phyloP scores from a whole-genome alignment of 1,140 invertebrate species.

The Belonocnema kinseyi region DNA sequence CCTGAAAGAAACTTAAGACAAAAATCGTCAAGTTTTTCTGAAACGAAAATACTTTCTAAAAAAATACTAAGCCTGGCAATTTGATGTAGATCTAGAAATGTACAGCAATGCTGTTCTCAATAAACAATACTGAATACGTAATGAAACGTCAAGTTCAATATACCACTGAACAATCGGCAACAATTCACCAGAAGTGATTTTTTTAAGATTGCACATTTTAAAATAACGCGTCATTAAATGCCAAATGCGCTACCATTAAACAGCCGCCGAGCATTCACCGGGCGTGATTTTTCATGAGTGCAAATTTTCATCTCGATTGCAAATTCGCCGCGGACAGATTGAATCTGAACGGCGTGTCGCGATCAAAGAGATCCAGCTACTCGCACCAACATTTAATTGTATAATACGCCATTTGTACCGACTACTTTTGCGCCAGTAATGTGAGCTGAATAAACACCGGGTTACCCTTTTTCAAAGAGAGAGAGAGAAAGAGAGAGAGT shows the following conservation, averaged over 20 bases:
- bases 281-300: constrained; percentile 31
- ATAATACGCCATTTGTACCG: constrained; percentile 17
- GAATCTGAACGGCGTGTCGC: constrained; percentile 49
- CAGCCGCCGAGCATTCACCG: not conserved
- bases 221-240: not conserved
- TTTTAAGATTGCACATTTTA: not conserved
- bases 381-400: constrained; percentile 1
- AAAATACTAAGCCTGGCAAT: too few species aligned
- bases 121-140: not conserved
- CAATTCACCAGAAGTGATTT: not conserved
- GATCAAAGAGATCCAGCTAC: constrained; percentile 10
- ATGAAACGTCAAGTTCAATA: not conserved
- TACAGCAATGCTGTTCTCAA: too few species aligned
- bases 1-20: not conserved
- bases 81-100: too few species aligned
- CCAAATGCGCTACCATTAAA: constrained; percentile 32
- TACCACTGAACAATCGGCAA: not conserved
- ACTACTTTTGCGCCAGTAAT: constrained; percentile 21
- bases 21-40: not conserved
- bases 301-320: constrained; percentile 26
- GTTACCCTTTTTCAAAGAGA: not conserved
- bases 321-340: constrained; percentile 31
- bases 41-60: too few species aligned
- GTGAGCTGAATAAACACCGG: constrained; percentile 7
- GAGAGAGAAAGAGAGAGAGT: constrained; percentile 28